A percentile compares a stretch with the other conserved stretches of the same genome.
These are phyloP conservation scores for Macroglossus sobrinus DNA, from an alignment of 2,113 vertebrate genomes.

Conservation along the genomic window DNA sequence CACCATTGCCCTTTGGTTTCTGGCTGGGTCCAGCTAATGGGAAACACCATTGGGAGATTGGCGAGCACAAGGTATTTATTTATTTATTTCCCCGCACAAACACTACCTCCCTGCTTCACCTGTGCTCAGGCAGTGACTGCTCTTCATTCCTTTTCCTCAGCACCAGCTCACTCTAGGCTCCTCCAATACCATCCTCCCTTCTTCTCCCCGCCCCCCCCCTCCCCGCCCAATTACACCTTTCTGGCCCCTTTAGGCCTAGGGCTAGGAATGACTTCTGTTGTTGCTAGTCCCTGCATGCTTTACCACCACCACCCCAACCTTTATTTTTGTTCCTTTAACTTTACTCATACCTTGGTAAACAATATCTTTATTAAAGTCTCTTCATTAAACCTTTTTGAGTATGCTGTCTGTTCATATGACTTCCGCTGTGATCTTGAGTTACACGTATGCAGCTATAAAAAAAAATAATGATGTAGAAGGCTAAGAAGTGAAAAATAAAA, in stretches of 20 bases:
- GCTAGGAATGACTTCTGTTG: neutral
- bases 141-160: neutral
- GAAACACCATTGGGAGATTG: neutral
- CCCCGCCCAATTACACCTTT: neutral
- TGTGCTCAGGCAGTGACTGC: neutral
- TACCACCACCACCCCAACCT: neutral
- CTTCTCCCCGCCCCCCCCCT: no score
- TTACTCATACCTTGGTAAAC: neutral
- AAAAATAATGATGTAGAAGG: neutral
- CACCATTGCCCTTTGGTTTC: neutral
- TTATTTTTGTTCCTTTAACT: neutral
- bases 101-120: neutral
- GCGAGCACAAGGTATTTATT: neutral
- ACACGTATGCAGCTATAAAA: neutral
- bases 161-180: neutral
- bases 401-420: neutral
- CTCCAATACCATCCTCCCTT: neutral
- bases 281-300: neutral
- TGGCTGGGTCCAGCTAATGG: neutral
- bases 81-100: neutral
- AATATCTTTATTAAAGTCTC: neutral
- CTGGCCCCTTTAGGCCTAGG: neutral
- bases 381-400: conserved; percentile 20
- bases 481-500: conserved; percentile 29
- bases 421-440: conserved; percentile 9